phyloP scores from a whole-genome alignment of 2,888 invertebrate genomes.

The Lasioglossum vierecki region DNA sequence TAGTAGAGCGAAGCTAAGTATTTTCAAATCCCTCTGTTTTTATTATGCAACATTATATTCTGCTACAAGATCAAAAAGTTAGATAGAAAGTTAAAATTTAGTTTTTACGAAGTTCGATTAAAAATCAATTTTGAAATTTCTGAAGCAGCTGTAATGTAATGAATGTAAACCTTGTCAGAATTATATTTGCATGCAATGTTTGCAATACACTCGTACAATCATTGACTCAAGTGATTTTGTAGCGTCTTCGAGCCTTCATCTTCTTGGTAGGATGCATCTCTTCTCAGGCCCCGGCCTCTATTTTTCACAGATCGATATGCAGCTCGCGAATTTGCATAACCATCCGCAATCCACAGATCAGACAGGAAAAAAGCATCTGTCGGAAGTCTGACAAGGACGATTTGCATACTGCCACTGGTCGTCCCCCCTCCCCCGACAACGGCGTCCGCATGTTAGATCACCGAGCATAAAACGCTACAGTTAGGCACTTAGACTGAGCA shows the following conservation, averaged over 20 bases:
- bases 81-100: background rate
- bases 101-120: background rate
- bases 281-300: background rate
- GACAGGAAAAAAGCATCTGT: conserved; percentile 22
- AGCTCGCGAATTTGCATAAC: conserved; percentile 6
- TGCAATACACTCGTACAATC: background rate
- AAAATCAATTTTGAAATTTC: background rate
- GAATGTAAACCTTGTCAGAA: background rate
- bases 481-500: conserved; percentile 69
- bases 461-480: conserved; percentile 68
- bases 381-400: conserved; percentile 22
- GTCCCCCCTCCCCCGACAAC: conserved; percentile 4
- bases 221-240: background rate
- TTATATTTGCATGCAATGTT: background rate
- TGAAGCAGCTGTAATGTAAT: background rate
- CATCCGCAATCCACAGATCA: conserved; percentile 9
- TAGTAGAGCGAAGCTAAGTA: no score
- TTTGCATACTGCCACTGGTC: conserved; percentile 55
- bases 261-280: background rate
- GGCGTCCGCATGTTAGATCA: conserved; percentile 51
- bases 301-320: background rate
- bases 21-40: no score
- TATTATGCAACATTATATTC: no score
- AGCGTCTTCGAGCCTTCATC: background rate
- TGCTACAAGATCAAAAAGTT: background rate